A percentile compares a stretch with the other conserved stretches of the same genome.
These are phyloP conservation scores for Dromas ardeola DNA, from an alignment of 2,113 vertebrate genomes.

Conservation along the genomic window DNA sequence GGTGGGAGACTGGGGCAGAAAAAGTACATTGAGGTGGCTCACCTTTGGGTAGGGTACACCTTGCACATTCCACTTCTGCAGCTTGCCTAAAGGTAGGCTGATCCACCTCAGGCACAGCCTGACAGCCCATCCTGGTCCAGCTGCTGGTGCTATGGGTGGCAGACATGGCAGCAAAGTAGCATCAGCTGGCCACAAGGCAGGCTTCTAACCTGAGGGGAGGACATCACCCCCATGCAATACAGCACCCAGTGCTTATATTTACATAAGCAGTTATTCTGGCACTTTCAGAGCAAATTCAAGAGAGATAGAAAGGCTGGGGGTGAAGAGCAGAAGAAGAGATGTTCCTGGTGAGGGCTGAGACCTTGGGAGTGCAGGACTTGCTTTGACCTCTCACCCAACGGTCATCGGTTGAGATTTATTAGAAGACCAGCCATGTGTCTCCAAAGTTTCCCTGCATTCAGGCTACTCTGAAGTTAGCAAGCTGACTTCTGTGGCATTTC, in stretches of 20 bases:
- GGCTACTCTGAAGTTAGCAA: background rate
- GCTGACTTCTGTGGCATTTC: background rate
- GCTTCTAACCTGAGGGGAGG: background rate
- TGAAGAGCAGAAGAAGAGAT: background rate
- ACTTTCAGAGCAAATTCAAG: background rate
- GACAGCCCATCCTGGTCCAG: background rate
- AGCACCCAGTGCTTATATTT: background rate
- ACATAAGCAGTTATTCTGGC: background rate
- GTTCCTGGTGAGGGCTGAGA: background rate
- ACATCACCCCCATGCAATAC: rapidly evolving
- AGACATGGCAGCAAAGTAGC: background rate
- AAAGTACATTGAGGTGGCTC: background rate
- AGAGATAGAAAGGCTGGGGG: background rate
- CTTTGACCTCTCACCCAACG: background rate
- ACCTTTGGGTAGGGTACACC: background rate
- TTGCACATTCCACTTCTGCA: background rate
- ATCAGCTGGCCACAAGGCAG: background rate
- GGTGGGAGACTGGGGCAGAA: background rate
- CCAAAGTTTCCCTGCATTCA: too few species aligned
- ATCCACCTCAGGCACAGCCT: rapidly evolving
- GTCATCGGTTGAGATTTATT: background rate
- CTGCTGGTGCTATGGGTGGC: rapidly evolving
- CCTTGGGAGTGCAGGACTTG: background rate
- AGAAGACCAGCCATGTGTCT: background rate
- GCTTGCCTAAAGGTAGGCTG: background rate